A percentile compares a stretch with the other conserved stretches of the same genome.
phyloP scores from a whole-genome alignment of 1,140 invertebrate genomes.

The Leguminivora glycinivorella region DNA sequence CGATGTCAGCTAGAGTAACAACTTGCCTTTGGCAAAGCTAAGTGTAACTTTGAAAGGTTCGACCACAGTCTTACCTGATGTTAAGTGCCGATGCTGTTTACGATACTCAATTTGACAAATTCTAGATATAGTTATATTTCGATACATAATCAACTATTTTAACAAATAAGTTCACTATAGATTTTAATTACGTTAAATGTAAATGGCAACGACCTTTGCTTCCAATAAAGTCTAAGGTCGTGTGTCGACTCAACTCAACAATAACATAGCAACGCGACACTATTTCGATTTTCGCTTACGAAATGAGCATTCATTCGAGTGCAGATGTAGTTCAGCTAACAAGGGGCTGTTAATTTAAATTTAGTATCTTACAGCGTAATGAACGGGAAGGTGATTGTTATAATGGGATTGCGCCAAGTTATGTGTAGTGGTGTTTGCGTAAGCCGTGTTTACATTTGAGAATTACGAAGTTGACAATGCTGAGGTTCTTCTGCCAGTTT shows the following conservation, averaged over 20 bases:
- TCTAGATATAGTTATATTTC: too few relatives aligned
- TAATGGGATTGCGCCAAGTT: constrained; percentile 59
- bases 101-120: too few relatives aligned
- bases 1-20: too few relatives aligned
- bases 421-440: constrained; percentile 1
- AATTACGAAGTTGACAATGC: not conserved
- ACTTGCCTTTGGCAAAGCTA: too few relatives aligned
- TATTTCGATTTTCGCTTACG: constrained; percentile 40
- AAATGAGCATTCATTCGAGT: constrained; percentile 69
- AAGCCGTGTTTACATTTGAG: not conserved
- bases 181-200: not conserved
- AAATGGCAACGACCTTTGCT: not conserved
- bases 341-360: constrained; percentile 77
- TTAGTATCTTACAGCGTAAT: constrained; percentile 76
- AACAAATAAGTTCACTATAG: not conserved
- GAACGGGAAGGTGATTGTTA: constrained; percentile 74
- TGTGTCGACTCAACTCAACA: not conserved
- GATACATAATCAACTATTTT: not conserved
- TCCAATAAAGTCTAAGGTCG: not conserved
- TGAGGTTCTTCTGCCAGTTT: not conserved
- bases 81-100: too few relatives aligned
- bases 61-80: too few relatives aligned
- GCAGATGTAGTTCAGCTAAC: constrained; percentile 72
- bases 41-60: too few relatives aligned
- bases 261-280: constrained; percentile 24